phyloP scores from a whole-genome alignment of 2,888 invertebrate species.

The Periphyllus acericola region DNA sequence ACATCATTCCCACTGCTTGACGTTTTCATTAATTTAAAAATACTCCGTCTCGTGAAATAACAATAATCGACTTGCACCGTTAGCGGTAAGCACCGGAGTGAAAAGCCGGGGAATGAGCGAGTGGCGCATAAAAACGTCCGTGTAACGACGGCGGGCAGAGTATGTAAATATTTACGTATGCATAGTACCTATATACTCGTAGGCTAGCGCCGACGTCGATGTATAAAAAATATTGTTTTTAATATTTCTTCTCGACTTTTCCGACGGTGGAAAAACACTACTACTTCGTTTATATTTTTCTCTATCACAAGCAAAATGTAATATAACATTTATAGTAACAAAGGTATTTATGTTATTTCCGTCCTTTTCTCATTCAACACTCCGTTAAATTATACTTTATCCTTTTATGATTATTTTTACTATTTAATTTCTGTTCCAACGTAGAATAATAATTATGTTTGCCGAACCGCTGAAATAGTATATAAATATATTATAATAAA shows the following conservation, averaged over 20 bases:
- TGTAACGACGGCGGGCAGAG: background rate
- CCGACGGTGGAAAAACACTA: constrained; percentile 14
- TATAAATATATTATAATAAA: background rate
- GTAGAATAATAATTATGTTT: background rate
- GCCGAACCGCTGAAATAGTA: background rate
- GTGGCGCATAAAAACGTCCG: constrained; percentile 24
- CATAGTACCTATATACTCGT: background rate
- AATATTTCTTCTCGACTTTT: constrained; percentile 14
- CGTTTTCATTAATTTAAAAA: constrained; percentile 49
- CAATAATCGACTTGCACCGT: constrained; percentile 13
- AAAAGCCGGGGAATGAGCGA: background rate
- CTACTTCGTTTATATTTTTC: background rate
- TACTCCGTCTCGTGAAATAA: constrained; percentile 8
- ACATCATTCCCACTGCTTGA: background rate
- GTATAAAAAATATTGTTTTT: constrained; percentile 34
- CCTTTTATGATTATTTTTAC: background rate
- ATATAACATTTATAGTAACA: background rate
- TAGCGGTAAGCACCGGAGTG: background rate
- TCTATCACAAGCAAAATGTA: background rate
- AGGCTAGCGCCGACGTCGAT: background rate
- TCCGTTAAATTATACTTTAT: background rate
- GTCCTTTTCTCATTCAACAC: background rate
- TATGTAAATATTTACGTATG: constrained; percentile 48
- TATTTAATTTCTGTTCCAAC: background rate
- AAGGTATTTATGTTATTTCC: background rate